Percentiles rank a stretch among this genome's conserved stretches.
Evolutionary conservation across 2,797 vertebrate genomes (phyloP).

Genomic region (Triplophysa yarkandensis): DNA sequence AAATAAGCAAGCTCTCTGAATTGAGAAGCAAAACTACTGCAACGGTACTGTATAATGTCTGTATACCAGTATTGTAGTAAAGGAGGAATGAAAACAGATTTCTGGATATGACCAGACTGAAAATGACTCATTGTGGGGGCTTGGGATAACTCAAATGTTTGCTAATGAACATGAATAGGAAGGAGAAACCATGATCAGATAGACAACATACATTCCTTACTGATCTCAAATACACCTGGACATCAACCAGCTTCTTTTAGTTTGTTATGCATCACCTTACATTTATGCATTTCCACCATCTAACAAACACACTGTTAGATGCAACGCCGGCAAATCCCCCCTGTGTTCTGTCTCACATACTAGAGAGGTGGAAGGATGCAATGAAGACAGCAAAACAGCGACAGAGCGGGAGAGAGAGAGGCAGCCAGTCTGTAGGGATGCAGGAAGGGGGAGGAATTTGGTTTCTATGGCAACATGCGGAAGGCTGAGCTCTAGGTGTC

Average conservation of each 20-base stretch:
- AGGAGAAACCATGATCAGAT: slow-evolving; percentile 51
- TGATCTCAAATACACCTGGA: neutral
- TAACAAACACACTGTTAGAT: neutral
- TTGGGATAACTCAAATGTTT: slow-evolving; percentile 68
- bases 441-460: slow-evolving; percentile 84
- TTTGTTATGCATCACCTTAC: neutral
- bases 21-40: neutral
- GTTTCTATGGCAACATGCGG: slow-evolving; percentile 82
- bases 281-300: neutral
- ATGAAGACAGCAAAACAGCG: slow-evolving; percentile 53
- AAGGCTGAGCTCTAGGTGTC: slow-evolving; percentile 84
- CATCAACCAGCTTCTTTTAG: neutral
- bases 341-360: slow-evolving; percentile 47
- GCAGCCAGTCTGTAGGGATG: slow-evolving; percentile 81
- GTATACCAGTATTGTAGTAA: slow-evolving; percentile 45
- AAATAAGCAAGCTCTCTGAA: neutral
- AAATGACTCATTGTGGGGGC: slow-evolving; percentile 66
- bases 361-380: slow-evolving; percentile 64
- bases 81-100: slow-evolving; percentile 57
- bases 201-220: slow-evolving; percentile 1
- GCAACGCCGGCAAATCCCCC: neutral
- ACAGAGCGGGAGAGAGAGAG: slow-evolving; percentile 61
- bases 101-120: slow-evolving; percentile 62
- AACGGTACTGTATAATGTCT: neutral
- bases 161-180: slow-evolving; percentile 69